Conservation (phyloP, 2,113 vertebrate genomes). For the Leptosomus discolor region DNA sequence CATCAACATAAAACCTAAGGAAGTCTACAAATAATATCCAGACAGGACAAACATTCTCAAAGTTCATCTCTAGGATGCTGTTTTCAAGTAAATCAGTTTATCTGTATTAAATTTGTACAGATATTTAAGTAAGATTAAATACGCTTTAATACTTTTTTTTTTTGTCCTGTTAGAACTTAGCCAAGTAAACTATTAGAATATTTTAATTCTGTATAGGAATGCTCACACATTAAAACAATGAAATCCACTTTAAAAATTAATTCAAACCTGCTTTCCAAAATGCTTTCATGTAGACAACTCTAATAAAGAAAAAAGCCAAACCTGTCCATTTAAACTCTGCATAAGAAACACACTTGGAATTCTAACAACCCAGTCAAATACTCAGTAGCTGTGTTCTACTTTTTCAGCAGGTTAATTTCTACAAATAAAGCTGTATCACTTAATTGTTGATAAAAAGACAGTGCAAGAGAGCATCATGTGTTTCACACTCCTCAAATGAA, state of each 20-base stretch:
- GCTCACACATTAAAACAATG: background rate
- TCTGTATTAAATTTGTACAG: background rate
- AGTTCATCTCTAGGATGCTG: background rate
- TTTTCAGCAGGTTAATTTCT: background rate
- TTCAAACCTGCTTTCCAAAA: background rate
- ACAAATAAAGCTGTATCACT: background rate
- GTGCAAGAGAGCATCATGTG: background rate
- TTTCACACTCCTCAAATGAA: background rate
- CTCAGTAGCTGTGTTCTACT: background rate
- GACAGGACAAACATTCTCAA: background rate
- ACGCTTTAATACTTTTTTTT: background rate
- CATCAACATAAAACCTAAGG: background rate
- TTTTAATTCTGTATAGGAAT: background rate
- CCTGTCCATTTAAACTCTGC: background rate
- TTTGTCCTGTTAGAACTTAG: background rate
- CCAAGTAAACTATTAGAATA: background rate
- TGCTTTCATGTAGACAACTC: background rate
- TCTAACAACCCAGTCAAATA: background rate
- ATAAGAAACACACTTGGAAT: background rate
- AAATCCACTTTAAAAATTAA: background rate
- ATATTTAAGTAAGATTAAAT: background rate
- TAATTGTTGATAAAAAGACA: background rate
- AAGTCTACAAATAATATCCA: background rate
- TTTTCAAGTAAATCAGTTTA: background rate
- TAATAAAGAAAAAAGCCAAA: background rate